A percentile compares a stretch with the other conserved stretches of the same genome.
Conservation (phyloP, 2,113 vertebrate species). For the Onychostruthus taczanowskii region DNA sequence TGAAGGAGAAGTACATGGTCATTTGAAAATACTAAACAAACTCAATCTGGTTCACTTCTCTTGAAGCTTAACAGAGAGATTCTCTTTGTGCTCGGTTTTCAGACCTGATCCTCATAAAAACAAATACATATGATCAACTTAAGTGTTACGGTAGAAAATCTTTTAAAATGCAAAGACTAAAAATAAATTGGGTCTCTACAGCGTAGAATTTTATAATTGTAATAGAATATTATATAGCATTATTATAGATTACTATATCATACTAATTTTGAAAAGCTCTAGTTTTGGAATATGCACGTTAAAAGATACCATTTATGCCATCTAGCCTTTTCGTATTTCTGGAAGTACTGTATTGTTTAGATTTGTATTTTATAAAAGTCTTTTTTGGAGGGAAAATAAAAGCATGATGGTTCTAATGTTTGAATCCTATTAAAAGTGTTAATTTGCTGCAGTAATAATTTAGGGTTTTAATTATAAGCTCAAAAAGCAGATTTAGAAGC, state of each 20-base stretch:
- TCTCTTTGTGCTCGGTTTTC: background rate
- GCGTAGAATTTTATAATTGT: background rate
- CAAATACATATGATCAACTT: background rate
- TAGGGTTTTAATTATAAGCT: conserved; percentile 74
- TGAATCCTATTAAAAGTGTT: conserved; percentile 63
- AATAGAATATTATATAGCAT: background rate
- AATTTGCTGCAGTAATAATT: conserved; percentile 71
- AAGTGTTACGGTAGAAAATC: background rate
- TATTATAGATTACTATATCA: background rate
- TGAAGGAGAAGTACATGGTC: background rate
- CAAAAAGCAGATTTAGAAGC: conserved; percentile 71
- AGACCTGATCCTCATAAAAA: background rate
- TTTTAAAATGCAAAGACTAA: background rate
- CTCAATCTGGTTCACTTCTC: background rate
- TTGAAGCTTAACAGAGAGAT: background rate
- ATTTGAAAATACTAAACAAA: background rate
- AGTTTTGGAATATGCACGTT: background rate
- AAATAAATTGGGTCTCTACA: background rate
- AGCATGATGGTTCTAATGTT: conserved; percentile 27
- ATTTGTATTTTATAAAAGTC: background rate
- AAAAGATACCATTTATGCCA: background rate
- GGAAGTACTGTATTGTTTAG: background rate
- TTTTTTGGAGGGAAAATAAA: background rate
- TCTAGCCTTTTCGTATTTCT: background rate
- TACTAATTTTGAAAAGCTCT: background rate